phyloP scores from a whole-genome alignment of 2,797 vertebrate genomes.

The Urophycis tenuis region DNA sequence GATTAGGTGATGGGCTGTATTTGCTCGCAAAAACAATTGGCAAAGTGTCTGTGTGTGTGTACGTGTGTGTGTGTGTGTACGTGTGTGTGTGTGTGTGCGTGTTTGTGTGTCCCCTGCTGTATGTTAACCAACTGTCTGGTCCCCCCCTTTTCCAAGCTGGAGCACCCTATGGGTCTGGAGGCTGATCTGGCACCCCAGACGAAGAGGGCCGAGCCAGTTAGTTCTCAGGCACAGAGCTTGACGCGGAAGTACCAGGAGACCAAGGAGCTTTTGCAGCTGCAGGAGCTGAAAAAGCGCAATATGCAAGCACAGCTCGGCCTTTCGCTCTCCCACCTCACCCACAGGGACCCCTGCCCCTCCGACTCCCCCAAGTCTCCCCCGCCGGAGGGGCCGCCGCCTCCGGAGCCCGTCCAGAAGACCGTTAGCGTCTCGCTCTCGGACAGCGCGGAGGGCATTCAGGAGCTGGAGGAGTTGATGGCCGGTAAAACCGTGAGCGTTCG shows the following conservation, averaged over 20 bases:
- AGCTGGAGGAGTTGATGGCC: conserved; percentile 63
- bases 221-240: conserved; percentile 81
- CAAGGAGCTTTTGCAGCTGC: conserved; percentile 80
- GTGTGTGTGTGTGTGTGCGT: not conserved
- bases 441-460: conserved; percentile 61
- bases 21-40: conserved; percentile 51
- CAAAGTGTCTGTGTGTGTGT: conserved; percentile 26
- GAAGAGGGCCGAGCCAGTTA: conserved; percentile 80
- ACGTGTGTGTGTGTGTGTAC: conserved; percentile 11
- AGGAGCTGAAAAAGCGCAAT: conserved; percentile 80
- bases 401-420: conserved; percentile 59
- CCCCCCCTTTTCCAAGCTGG: conserved; percentile 83
- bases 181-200: conserved; percentile 73
- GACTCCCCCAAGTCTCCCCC: conserved; percentile 50
- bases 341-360: conserved; percentile 68
- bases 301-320: conserved; percentile 83
- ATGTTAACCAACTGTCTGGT: conserved; percentile 85
- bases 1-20: conserved; percentile 41
- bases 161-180: conserved; percentile 78
- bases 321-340: conserved; percentile 67
- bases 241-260: conserved; percentile 84
- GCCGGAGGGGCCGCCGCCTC: conserved; percentile 51
- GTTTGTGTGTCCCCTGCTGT: conserved; percentile 70
- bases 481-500: conserved; percentile 59
- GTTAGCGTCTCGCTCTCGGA: conserved; percentile 64